Conservation (phyloP, 1,140 invertebrate species). For the Nephila pilipes region DNA sequence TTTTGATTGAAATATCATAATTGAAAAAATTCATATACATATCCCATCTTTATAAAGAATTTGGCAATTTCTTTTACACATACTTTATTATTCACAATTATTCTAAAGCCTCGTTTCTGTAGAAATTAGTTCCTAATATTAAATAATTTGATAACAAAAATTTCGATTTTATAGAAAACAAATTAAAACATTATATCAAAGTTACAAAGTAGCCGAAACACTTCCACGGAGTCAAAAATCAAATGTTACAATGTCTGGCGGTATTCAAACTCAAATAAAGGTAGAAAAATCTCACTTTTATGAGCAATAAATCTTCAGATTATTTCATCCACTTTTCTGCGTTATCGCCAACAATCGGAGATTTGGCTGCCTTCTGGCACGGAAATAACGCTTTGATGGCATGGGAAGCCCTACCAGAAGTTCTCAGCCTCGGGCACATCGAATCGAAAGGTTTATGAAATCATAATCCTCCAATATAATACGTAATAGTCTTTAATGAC, state of each 20-base stretch:
- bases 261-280: background rate
- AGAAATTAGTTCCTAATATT: too few species aligned
- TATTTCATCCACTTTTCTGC: background rate
- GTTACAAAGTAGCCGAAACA: too few species aligned
- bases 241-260: background rate
- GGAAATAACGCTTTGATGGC: background rate
- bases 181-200: too few species aligned
- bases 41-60: too few species aligned
- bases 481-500: constrained; percentile 20
- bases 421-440: background rate
- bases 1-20: too few species aligned
- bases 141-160: too few species aligned
- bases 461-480: constrained; percentile 19
- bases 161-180: too few species aligned
- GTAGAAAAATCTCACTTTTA: background rate
- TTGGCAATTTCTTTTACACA: too few species aligned
- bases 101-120: too few species aligned
- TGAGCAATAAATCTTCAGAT: background rate
- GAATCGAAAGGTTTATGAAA: background rate
- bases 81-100: too few species aligned
- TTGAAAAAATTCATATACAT: too few species aligned
- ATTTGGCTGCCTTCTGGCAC: background rate
- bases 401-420: background rate
- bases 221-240: too few species aligned
- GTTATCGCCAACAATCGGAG: background rate